A percentile compares a stretch with the other conserved stretches of the same genome.
These are phyloP conservation scores for Phaethornis superciliosus DNA, from an alignment of 2,113 vertebrate species.

Conservation along the genomic window DNA sequence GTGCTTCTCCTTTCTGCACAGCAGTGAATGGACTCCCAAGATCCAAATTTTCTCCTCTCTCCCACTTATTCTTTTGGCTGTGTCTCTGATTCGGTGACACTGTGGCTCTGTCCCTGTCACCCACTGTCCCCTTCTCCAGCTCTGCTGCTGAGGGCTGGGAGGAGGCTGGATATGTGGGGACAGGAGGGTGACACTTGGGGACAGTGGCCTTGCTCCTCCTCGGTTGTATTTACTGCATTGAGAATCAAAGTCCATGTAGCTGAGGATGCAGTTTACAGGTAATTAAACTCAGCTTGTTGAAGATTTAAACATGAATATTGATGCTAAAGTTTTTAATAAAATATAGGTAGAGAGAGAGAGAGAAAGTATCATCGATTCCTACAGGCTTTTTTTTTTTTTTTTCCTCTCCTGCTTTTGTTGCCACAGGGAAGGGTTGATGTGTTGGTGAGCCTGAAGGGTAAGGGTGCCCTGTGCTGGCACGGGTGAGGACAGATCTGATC, in stretches of 20 bases:
- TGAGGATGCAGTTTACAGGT: slow-evolving; percentile 52
- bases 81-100: neutral
- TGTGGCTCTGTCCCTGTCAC: neutral
- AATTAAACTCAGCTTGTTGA: slow-evolving; percentile 59
- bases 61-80: neutral
- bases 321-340: slow-evolving; percentile 70
- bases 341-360: slow-evolving; percentile 9
- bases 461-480: neutral
- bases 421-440: neutral
- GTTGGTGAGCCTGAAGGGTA: neutral
- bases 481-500: neutral
- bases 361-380: slow-evolving; percentile 32
- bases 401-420: neutral
- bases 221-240: neutral
- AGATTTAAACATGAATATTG: slow-evolving; percentile 64
- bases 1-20: neutral
- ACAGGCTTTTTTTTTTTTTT: slow-evolving; percentile 11
- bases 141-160: neutral
- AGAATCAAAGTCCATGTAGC: neutral
- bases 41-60: neutral
- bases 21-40: neutral
- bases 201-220: neutral
- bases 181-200: neutral
- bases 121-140: neutral
- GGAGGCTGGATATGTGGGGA: rapidly evolving